These are phyloP conservation scores for Phylloscopus whistleri DNA, from an alignment of 2,113 vertebrate genomes.

Conservation along the genomic window DNA sequence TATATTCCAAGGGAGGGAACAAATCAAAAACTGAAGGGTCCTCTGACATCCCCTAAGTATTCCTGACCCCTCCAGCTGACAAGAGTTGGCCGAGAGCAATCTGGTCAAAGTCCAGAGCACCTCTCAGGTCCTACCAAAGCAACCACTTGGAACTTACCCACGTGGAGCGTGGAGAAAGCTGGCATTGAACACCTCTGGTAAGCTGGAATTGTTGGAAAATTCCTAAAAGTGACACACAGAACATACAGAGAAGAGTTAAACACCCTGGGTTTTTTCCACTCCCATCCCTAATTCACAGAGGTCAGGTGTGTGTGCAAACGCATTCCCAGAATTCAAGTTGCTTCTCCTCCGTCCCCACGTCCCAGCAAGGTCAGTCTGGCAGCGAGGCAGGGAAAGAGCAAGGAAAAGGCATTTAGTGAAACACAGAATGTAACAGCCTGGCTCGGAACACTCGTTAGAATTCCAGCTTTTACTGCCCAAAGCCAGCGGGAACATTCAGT, in stretches of 20 bases:
- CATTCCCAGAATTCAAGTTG: background rate
- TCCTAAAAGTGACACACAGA: background rate
- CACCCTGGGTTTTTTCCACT: background rate
- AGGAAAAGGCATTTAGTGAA: background rate
- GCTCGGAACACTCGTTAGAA: background rate
- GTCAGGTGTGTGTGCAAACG: background rate
- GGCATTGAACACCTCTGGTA: background rate
- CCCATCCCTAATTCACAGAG: background rate
- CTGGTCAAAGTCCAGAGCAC: background rate
- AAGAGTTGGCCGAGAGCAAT: background rate
- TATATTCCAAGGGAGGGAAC: background rate
- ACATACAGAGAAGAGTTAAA: background rate
- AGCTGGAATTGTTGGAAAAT: background rate
- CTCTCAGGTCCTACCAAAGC: background rate
- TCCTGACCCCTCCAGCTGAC: background rate
- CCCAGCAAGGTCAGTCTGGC: background rate
- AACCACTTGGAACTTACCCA: background rate
- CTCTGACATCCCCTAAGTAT: background rate
- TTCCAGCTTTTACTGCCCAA: background rate
- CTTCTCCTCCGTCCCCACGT: background rate
- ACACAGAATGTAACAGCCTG: background rate
- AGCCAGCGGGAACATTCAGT: background rate
- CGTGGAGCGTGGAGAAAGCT: accelerated
- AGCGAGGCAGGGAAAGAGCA: background rate
- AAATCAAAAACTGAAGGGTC: background rate